These are phyloP conservation scores for Masticophis lateralis DNA, from an alignment of 2,797 vertebrate species.

Conservation along the genomic window DNA sequence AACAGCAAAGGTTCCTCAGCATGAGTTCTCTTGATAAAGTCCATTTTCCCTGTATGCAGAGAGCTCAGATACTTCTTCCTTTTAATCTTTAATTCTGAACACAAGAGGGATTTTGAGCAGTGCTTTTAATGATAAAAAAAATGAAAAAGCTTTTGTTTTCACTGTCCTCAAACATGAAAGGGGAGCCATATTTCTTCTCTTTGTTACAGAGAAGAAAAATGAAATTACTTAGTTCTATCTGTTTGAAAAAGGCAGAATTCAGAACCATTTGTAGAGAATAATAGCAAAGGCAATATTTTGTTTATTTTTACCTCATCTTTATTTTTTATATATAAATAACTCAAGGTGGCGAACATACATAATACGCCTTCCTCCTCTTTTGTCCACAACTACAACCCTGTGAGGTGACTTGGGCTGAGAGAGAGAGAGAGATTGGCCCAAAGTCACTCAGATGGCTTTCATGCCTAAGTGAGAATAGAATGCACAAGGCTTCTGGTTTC, in stretches of 20 bases:
- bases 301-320: background rate
- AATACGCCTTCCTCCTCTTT: background rate
- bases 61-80: background rate
- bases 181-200: conserved; percentile 16
- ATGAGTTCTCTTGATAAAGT: conserved; percentile 29
- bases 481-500: background rate
- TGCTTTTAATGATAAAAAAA: conserved; percentile 19
- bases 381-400: background rate
- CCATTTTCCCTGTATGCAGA: conserved; percentile 36
- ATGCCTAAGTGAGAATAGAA: background rate
- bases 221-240: background rate
- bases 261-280: background rate
- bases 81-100: conserved; percentile 19
- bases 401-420: background rate
- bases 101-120: conserved; percentile 22
- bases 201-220: conserved; percentile 2
- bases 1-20: accelerated
- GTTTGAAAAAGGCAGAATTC: background rate
- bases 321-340: background rate
- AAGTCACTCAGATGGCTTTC: background rate
- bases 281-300: background rate
- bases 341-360: background rate
- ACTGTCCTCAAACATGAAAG: conserved; percentile 32
- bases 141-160: conserved; percentile 33
- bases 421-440: too few species aligned